Evolutionary conservation across 1,140 invertebrate species (phyloP), one percentile per base, ranked within the genome.

Genomic region (Tetramorium parvispinum): DNA sequence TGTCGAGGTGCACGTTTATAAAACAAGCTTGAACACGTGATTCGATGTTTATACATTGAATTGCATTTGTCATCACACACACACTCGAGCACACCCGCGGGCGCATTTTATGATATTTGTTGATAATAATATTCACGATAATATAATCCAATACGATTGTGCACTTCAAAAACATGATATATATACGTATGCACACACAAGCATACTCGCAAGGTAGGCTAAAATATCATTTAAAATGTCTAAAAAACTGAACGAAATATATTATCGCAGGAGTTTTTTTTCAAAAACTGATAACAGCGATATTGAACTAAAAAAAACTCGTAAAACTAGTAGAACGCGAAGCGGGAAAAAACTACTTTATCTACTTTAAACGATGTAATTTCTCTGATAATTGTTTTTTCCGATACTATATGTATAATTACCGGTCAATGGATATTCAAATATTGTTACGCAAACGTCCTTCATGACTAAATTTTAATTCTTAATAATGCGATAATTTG

Each of bases 51-150:
- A 2, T 43, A 27, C 40, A 11, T 3, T 24, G 8, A 40, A 68
- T 27, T 32, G 10, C 3, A 18, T 43, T 57, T 40, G 40, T 24
- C 16, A 21, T 8, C n/a, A 21, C 6, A 18, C 53, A 2, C 6
- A n/a, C 13, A 10, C 32, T n/a, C n/a, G n/a, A n/a, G 10, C 27
- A 1, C 11, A 8, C 1, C n/a, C n/a, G n/a, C n/a, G n/a, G n/a
- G 10, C n/a, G n/a, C 2, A 40, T 55, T 18, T 79, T 79, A 53
- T 68, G n/a, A 79, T 65, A 68, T 46, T 77, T 77, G 63, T 77
- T 63, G 37, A 27, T 77, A 63, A n/a, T n/a, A n/a, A n/a, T 32
- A 77, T 46, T 32, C 18, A 18, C 21, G 24, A 63, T 78, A 32
- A 65, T 13, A 32, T 46, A 65, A 65, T 32, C 43, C 43, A 27